phyloP scores from a whole-genome alignment of 2,113 vertebrate species.

The Panthera uncia region DNA sequence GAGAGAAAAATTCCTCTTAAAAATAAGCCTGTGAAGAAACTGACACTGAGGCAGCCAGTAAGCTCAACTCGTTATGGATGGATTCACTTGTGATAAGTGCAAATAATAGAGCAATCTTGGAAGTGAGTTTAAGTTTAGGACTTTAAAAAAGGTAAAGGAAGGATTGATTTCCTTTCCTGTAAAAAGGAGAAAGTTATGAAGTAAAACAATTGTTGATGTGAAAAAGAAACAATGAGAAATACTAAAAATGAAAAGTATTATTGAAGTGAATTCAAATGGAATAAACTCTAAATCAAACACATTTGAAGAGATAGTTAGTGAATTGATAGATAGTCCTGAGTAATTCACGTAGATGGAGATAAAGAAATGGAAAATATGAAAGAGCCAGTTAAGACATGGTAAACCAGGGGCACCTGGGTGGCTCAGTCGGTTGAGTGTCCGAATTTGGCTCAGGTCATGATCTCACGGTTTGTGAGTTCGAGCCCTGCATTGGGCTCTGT shows the following conservation, averaged over 20 bases:
- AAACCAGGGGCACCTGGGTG: neutral
- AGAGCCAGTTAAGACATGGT: neutral
- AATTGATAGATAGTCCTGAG: slow-evolving; percentile 20
- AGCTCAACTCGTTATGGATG: neutral
- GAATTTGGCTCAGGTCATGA: too few species aligned
- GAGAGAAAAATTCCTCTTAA: neutral
- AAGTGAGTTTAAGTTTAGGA: neutral
- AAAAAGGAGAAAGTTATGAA: neutral
- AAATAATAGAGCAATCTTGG: neutral
- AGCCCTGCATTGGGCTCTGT: too few species aligned
- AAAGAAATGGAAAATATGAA: slow-evolving; percentile 6
- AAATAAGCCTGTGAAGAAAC: neutral
- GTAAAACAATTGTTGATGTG: neutral
- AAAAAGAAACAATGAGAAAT: slow-evolving; percentile 22
- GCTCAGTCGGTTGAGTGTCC: too few species aligned
- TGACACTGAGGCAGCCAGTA: neutral
- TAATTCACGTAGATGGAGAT: slow-evolving; percentile 5
- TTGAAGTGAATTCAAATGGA: slow-evolving; percentile 29
- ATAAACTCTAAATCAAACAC: neutral
- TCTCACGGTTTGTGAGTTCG: too few species aligned
- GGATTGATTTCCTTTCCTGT: neutral
- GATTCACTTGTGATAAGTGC: neutral
- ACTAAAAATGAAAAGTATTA: neutral
- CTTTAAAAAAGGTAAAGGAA: neutral
- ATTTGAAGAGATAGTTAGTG: neutral